These are phyloP conservation scores for Catharus bicknelli DNA, from an alignment of 2,113 vertebrate species.

Conservation along the genomic window DNA sequence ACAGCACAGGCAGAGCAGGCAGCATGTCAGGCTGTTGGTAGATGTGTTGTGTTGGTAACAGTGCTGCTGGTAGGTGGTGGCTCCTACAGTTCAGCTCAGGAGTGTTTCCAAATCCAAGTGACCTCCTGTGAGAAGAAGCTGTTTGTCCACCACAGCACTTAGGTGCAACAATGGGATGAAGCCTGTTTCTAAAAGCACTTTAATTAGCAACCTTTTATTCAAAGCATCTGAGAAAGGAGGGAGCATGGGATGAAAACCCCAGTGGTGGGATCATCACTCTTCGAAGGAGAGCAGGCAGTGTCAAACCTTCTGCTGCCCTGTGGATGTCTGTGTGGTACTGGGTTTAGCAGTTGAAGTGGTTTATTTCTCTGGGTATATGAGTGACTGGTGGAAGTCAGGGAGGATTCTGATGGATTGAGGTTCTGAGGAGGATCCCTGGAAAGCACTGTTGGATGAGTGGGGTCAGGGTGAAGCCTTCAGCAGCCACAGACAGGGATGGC, in stretches of 20 bases:
- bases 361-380: neutral
- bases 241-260: neutral
- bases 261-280: rapidly evolving
- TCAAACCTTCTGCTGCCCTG: neutral
- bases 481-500: neutral
- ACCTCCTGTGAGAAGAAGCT: neutral
- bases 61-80: neutral
- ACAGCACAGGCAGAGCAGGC: neutral
- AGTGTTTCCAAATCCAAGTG: neutral
- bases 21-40: neutral
- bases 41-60: no score
- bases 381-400: rapidly evolving
- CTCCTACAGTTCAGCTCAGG: neutral
- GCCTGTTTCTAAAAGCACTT: neutral
- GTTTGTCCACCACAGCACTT: neutral
- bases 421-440: neutral
- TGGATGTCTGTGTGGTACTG: neutral
- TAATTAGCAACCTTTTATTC: neutral
- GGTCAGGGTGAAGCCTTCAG: neutral
- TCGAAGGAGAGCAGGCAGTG: neutral
- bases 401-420: neutral
- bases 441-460: neutral
- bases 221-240: neutral
- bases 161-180: neutral
- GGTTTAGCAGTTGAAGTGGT: neutral